Base-by-base conservation (phyloP, 2,797 vertebrate genomes). In the Takifugu rubripes region DNA sequence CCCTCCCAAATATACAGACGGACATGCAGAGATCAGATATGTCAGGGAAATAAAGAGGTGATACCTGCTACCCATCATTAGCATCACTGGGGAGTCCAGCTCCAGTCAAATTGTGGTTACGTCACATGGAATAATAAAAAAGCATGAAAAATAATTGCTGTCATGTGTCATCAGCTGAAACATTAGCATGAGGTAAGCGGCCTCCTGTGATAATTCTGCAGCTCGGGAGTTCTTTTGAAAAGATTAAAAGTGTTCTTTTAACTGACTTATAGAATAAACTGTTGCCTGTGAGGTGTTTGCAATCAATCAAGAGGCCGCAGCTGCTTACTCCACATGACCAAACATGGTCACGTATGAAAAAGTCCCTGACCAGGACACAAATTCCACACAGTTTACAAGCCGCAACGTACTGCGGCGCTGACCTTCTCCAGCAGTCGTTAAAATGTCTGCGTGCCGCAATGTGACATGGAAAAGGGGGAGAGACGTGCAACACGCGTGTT, bases 261-360 rank as follows among this genome's bases (percentile, higher is more conserved):
- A 61, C 60, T 59, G 58, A 33, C 64, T 64, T 76, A 77, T 69
- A 76, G 77, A 43, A 76, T 85, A 86, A 86, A 87, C 79, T 82
- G 64, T 74, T 74, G 66, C 64, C 74, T 71, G 51, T 73, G 71
- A 83, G 71, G 66, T 58, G 61, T 85, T 78, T 79, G 78, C 81
- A 83, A 89, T 86, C 79, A 78, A 75, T 90, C 87, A 88, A 72
- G 68, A 76, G 76, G 80, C 56, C 26, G 9, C 63, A 55, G 68
- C 76, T 60, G 72, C 82, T 82, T 73, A 63, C 66, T 84, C 81
- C 59, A 72, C 67, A 77, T 90, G 87, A 89, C 92, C 91, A 91
- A 91, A 92, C 79, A 92, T 89, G 90, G 92, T 85, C 81, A 82
- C 67, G 15, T 60, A 64, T 49, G 75, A 83, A 87, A 88, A 84